phyloP scores from a whole-genome alignment of 2,797 vertebrate genomes.

The Clarias laeviceps region DNA sequence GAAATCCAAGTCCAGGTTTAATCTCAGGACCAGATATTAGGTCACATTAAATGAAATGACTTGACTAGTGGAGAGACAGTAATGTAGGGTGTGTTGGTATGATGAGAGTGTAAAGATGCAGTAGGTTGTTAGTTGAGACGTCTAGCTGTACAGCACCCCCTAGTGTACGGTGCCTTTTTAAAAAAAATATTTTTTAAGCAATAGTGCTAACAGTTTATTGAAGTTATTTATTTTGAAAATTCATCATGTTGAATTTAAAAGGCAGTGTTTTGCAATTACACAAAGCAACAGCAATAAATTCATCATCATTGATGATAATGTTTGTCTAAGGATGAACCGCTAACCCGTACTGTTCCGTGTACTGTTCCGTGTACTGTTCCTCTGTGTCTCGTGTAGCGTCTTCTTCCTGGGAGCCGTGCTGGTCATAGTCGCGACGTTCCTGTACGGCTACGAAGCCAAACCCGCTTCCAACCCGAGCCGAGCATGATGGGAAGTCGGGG shows the following conservation, averaged over 20 bases:
- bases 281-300: neutral
- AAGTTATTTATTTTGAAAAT: no score
- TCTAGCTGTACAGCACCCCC: neutral
- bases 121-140: no score
- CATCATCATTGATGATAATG: neutral
- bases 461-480: slow-evolving; percentile 85
- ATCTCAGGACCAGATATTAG: no score
- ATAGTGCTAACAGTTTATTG: no score
- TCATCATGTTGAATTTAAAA: no score
- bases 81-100: neutral
- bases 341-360: no score
- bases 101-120: neutral
- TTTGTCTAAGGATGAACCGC: neutral
- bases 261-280: neutral
- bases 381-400: slow-evolving; percentile 72
- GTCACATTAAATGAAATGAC: neutral
- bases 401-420: slow-evolving; percentile 93
- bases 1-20: neutral
- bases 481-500: slow-evolving; percentile 71
- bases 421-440: slow-evolving; percentile 93
- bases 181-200: neutral
- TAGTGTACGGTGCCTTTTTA: neutral
- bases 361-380: neutral
- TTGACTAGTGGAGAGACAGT: neutral
- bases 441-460: slow-evolving; percentile 93